Percentiles rank a stretch among this genome's conserved stretches.
phyloP scores from a whole-genome alignment of 1,140 invertebrate genomes.

The Pantala flavescens region DNA sequence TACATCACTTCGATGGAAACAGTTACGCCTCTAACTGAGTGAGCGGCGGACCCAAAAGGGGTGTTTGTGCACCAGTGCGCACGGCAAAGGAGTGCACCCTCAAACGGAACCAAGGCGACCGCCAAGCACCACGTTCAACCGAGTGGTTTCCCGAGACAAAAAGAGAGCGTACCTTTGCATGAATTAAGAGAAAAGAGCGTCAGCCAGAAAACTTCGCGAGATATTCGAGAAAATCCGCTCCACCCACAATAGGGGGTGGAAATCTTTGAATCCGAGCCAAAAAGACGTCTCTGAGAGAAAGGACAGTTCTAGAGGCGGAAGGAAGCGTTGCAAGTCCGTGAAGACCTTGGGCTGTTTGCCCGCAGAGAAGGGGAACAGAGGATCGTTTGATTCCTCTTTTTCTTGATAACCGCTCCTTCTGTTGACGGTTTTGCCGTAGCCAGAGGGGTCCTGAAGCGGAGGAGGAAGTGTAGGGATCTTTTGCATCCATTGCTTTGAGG shows the following conservation, averaged over 20 bases:
- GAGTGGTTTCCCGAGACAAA: not conserved
- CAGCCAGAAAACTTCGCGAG: not conserved
- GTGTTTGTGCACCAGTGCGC: too few species aligned
- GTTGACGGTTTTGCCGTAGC: too few species aligned
- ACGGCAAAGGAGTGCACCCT: too few species aligned
- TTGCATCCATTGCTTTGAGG: too few species aligned
- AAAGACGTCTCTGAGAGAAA: not conserved
- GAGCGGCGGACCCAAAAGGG: too few species aligned
- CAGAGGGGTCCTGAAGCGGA: too few species aligned
- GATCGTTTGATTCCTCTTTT: not conserved
- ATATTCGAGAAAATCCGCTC: not conserved
- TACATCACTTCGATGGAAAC: too few species aligned
- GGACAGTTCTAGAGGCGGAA: not conserved
- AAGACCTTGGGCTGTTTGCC: conserved; percentile 2
- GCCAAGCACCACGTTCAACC: too few species aligned
- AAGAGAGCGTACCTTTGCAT: not conserved
- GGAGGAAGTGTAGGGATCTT: too few species aligned
- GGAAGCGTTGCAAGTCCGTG: not conserved
- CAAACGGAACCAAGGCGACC: too few species aligned
- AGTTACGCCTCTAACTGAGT: too few species aligned
- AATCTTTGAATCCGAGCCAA: not conserved
- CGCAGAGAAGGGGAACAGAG: not conserved
- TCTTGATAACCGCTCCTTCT: too few species aligned
- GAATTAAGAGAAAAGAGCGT: not conserved
- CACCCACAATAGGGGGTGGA: not conserved